These are phyloP conservation scores for Ailuropoda melanoleuca DNA, from an alignment of 2,113 vertebrate genomes.

Conservation along the genomic window DNA sequence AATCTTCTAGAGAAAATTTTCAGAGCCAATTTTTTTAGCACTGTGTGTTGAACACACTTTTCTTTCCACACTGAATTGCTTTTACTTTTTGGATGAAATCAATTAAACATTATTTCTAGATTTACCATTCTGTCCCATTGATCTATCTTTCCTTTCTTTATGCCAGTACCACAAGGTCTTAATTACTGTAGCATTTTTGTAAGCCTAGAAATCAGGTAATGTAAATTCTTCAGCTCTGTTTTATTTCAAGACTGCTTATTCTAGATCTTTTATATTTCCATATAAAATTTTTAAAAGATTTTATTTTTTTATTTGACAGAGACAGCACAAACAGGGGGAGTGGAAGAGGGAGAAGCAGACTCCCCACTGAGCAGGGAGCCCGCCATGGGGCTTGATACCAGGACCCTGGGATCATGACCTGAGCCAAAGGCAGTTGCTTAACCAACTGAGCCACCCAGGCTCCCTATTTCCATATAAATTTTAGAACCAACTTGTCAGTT, in stretches of 20 bases:
- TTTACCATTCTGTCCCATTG: neutral
- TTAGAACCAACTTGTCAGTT: neutral
- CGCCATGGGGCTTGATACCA: no score
- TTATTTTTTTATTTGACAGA: no score
- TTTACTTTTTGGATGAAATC: slow-evolving; percentile 19
- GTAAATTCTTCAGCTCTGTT: neutral
- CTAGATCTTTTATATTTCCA: neutral
- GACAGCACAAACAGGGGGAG: no score
- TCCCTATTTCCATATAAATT: neutral
- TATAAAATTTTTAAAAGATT: neutral
- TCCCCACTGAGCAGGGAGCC: no score
- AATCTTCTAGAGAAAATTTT: slow-evolving; percentile 11
- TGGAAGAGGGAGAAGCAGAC: no score
- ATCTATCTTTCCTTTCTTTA: neutral
- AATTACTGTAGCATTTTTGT: neutral
- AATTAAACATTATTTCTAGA: neutral
- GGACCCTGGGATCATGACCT: no score
- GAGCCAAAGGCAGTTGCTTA: no score
- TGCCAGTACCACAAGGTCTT: neutral
- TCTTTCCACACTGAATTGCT: neutral
- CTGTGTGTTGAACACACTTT: slow-evolving; percentile 7
- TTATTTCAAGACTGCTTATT: neutral
- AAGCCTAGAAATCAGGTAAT: slow-evolving; percentile 16
- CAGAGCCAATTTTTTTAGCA: neutral
- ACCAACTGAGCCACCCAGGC: no score